Evolutionary conservation across 2,888 invertebrate species (phyloP).

Genomic region (Melanostoma mellinum): DNA sequence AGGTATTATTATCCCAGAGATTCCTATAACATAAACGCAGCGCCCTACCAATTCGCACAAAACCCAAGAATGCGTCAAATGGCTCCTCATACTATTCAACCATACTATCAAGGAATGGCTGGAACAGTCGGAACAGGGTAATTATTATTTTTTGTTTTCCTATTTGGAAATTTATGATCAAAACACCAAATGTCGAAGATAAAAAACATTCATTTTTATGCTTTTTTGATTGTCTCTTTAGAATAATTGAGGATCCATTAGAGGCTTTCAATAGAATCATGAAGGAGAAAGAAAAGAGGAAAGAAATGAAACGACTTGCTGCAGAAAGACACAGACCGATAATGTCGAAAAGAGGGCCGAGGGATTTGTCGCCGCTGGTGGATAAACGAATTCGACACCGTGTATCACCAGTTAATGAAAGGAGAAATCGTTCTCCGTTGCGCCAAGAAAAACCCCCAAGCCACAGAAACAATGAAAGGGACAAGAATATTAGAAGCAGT

Average conservation of each 20-base stretch:
- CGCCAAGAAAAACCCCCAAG: slow-evolving; percentile 73
- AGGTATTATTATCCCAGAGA: slow-evolving; percentile 66
- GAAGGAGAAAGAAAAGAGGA: slow-evolving; percentile 88
- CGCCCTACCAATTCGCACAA: slow-evolving; percentile 50
- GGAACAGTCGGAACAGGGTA: slow-evolving; percentile 61
- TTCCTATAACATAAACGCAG: slow-evolving; percentile 57
- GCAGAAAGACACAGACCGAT: slow-evolving; percentile 82
- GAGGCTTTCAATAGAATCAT: slow-evolving; percentile 94
- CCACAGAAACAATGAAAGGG: slow-evolving; percentile 64
- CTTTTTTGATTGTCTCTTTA: slow-evolving; percentile 79
- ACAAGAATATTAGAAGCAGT: slow-evolving; percentile 59
- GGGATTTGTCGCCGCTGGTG: slow-evolving; percentile 58
- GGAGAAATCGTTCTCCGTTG: slow-evolving; percentile 79
- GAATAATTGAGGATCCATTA: slow-evolving; percentile 91
- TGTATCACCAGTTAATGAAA: slow-evolving; percentile 77
- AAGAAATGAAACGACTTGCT: slow-evolving; percentile 83
- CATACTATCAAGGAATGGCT: slow-evolving; percentile 65
- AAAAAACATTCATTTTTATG: background rate
- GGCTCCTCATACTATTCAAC: slow-evolving; percentile 61
- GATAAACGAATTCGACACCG: slow-evolving; percentile 77
- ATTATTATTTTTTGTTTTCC: background rate
- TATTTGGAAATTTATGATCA: background rate
- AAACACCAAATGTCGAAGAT: background rate
- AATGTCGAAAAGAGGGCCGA: slow-evolving; percentile 76
- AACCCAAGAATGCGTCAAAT: slow-evolving; percentile 64